Base-by-base conservation (phyloP, 2,888 invertebrate genomes). In the Oxyscelio sp. region DNA sequence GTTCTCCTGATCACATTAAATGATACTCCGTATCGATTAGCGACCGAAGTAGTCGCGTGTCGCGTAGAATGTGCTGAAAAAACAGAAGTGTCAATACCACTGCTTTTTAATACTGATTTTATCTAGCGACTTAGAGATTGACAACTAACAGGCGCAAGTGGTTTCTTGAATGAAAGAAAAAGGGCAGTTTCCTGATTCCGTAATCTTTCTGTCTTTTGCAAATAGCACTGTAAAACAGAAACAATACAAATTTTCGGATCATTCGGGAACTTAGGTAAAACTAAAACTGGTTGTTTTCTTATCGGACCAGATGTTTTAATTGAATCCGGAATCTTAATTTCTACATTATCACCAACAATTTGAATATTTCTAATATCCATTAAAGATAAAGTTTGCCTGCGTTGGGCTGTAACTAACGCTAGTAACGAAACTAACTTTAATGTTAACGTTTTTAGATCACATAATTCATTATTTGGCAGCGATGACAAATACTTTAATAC, bases 401-500 rank as follows among this genome's bases (percentile, higher is more conserved):
- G 50, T 3, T 90, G 87, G 8, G 83, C 88, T 1, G 88, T 89
- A 4, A 80, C 65, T 54, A 89, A 61, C 0, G 87, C 82, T 9
- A 89, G 34, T 40, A 87, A 58, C 0, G 77, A 80, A 5, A 59
- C 82, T 22, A 88, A 45, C 61, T 89, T 88, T n/a, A 34, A 24
- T 0, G 86, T 54, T 17, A 88, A 24, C 1, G 21, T n/a, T 24
- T 84, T 61, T 6, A 86, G 19, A 40, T 66, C 19, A 31, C 80
- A 68, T 5, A 79, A n/a, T 43, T 80, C 54, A 52, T 85, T 87
- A 11, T 19, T 8, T 17, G 58, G 52, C 38, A 63, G 27, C 1
- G 65, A 50, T 1, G 6, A 8, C 8, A 88, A 65, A 84, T 86
- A 88, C 13, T 89, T 70, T 22, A 91, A 73, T 9, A 90, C 87